A percentile compares a stretch with the other conserved stretches of the same genome.
Conservation (phyloP, 2,888 invertebrate genomes). For the Pollenia griseotomentosa region DNA sequence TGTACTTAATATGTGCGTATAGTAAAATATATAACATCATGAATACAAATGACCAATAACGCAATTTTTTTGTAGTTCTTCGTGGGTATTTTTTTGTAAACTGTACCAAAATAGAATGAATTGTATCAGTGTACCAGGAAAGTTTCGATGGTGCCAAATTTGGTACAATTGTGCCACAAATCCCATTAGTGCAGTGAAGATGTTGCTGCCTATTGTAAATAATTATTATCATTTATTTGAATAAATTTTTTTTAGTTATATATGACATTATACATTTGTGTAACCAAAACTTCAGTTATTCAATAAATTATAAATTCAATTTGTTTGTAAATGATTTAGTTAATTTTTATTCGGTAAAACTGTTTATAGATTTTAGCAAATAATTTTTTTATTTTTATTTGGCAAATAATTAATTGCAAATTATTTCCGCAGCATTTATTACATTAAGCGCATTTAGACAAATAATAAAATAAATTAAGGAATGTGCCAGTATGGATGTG, state of each 20-base stretch:
- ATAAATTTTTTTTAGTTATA: not conserved
- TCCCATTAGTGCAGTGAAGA: too few species aligned
- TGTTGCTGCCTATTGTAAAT: not conserved
- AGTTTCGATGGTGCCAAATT: too few species aligned
- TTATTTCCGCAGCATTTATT: constrained; percentile 31
- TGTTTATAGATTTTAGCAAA: constrained; percentile 24
- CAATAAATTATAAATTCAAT: constrained; percentile 8
- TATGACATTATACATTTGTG: not conserved
- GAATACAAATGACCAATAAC: too few species aligned
- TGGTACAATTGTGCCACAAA: fast-evolving
- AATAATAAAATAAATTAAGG: constrained; percentile 26
- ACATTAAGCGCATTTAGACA: not conserved
- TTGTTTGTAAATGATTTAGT: constrained; percentile 39
- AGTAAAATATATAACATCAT: too few species aligned
- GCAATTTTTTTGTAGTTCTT: too few species aligned
- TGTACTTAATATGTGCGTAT: too few species aligned
- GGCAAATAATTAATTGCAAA: constrained; percentile 52
- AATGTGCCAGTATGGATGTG: not conserved
- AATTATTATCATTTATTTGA: not conserved
- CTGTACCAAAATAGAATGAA: too few species aligned
- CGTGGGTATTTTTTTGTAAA: too few species aligned
- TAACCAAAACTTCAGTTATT: not conserved
- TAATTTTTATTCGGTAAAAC: constrained; percentile 19
- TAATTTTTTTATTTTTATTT: constrained; percentile 33
- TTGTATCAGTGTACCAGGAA: too few species aligned